Percentiles rank a stretch among this genome's conserved stretches.
Conservation (phyloP, 2,888 invertebrate genomes). For the Argyresthia goedartella region DNA sequence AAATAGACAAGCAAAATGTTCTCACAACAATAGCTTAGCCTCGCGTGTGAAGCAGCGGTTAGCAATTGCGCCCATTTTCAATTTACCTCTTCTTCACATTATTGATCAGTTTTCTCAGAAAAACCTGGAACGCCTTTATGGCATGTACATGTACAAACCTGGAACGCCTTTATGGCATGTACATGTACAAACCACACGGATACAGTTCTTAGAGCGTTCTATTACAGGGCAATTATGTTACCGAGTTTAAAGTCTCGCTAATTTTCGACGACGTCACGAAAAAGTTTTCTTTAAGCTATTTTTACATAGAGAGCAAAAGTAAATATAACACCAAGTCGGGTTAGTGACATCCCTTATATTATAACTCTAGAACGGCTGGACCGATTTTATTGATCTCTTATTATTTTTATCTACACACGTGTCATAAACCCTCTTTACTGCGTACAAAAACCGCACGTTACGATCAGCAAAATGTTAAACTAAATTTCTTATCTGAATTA, state of each 20-base stretch:
- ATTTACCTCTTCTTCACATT: slow-evolving; percentile 35
- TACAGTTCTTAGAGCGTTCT: background rate
- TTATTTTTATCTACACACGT: too few species aligned
- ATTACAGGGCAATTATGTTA: slow-evolving; percentile 13
- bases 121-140: slow-evolving; percentile 37
- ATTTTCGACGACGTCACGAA: slow-evolving; percentile 18
- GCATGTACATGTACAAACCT: slow-evolving; percentile 32
- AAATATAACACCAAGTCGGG: too few species aligned
- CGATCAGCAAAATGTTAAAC: too few species aligned
- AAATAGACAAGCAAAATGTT: background rate
- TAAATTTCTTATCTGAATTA: too few species aligned
- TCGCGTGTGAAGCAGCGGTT: slow-evolving; percentile 6
- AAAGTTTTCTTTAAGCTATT: slow-evolving; percentile 16
- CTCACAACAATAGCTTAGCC: background rate
- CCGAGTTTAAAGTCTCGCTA: slow-evolving; percentile 11
- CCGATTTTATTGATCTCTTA: too few species aligned
- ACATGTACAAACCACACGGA: background rate
- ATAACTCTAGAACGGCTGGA: too few species aligned
- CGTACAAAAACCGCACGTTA: too few species aligned
- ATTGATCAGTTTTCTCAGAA: slow-evolving; percentile 50
- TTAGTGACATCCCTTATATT: too few species aligned
- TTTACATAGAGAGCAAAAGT: too few species aligned
- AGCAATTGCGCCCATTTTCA: slow-evolving; percentile 37
- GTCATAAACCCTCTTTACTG: too few species aligned
- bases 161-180: slow-evolving; percentile 26